Evolutionary conservation across 1,140 invertebrate species (phyloP).

Genomic region (Meloidogyne exigua): DNA sequence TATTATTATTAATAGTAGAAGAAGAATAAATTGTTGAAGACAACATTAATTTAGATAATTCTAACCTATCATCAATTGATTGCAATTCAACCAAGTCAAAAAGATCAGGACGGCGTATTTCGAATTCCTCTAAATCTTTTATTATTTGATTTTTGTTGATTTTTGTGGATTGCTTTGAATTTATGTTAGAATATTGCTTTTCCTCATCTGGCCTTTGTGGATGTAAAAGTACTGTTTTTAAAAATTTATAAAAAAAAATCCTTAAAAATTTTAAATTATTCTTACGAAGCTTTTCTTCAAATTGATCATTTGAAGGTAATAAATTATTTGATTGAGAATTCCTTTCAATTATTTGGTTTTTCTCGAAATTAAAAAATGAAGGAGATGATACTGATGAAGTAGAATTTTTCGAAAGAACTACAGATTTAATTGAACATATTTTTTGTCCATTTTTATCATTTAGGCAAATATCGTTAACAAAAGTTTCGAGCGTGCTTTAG

Average conservation of each 20-base stretch:
- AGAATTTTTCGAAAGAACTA: neutral
- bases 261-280: neutral
- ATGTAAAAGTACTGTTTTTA: neutral
- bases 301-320: neutral
- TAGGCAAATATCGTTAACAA: neutral
- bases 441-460: neutral
- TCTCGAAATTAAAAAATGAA: neutral
- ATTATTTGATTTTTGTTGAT: slow-evolving; percentile 12
- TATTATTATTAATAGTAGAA: neutral
- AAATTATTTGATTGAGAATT: neutral
- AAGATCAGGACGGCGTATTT: slow-evolving; percentile 32
- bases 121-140: slow-evolving; percentile 53
- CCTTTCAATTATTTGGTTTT: neutral
- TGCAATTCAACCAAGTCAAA: slow-evolving; percentile 55
- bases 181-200: neutral
- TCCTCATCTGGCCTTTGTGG: neutral
- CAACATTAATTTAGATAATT: slow-evolving; percentile 42
- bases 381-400: neutral
- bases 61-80: slow-evolving; percentile 51
- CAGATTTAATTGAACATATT: neutral
- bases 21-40: too few species aligned
- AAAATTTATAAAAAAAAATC: neutral
- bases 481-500: neutral
- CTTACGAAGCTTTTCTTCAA: neutral
- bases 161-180: neutral